phyloP scores from a whole-genome alignment of 2,113 vertebrate genomes.

The Thalassarche chlororhynchos region DNA sequence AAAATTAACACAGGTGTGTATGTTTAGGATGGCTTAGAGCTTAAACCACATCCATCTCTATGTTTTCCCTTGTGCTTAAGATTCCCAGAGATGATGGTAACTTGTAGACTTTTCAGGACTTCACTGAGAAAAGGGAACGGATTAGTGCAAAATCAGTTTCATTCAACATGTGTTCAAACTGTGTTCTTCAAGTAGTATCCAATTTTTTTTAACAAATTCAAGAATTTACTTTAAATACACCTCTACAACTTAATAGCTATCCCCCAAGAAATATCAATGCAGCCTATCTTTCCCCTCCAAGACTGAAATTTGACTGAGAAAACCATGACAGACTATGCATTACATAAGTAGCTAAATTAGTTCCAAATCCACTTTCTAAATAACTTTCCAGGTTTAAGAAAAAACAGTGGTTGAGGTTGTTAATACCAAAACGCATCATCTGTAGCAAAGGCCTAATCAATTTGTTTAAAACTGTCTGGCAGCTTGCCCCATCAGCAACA shows the following conservation, averaged over 20 bases:
- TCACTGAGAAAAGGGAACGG: not conserved
- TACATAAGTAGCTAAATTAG: not conserved
- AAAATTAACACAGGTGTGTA: not conserved
- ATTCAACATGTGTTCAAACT: not conserved
- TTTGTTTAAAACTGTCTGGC: not conserved
- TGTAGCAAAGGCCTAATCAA: not conserved
- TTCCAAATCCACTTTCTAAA: not conserved
- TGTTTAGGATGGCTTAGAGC: not conserved
- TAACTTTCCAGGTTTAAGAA: not conserved
- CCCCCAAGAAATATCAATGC: not conserved
- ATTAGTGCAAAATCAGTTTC: not conserved
- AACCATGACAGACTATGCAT: not conserved
- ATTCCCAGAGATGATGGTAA: not conserved
- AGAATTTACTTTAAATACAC: not conserved
- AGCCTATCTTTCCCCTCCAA: not conserved
- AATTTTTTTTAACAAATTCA: not conserved
- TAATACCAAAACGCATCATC: not conserved
- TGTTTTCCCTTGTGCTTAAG: not conserved
- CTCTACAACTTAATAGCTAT: not conserved
- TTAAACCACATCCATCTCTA: not conserved
- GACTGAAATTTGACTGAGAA: not conserved
- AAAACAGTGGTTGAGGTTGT: not conserved
- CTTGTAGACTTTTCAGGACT: not conserved
- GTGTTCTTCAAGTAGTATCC: not conserved
- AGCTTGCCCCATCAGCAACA: not conserved